Base-by-base conservation (phyloP, 2,113 vertebrate species). In the Nerophis ophidion region DNA sequence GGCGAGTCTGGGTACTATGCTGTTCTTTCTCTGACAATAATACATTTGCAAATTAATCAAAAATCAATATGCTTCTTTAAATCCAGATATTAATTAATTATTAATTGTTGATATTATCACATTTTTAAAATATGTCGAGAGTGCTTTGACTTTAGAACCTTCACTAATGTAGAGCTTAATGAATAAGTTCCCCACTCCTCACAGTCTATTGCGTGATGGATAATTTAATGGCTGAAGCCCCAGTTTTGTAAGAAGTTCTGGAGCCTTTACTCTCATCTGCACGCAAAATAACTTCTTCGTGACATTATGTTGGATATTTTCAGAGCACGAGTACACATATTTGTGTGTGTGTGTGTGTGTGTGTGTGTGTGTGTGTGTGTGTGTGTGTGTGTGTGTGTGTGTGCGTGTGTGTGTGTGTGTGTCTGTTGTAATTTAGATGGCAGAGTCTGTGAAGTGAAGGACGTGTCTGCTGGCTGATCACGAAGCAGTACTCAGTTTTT, bases 371-470 rank as follows among this genome's bases (percentile, higher is more conserved):
- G 51, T 63, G n/a, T 34, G 53, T 56, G 34, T 51, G 51, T 36
- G 38, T 65, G 16, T 45, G 51, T 63, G n/a, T 34, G 53, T 56
- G 34, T 51, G 51, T 36, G 38, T 65, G 16, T 45, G 51, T 63
- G n/a, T 34, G 53, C 52, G 34, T 51, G 51, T 36, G 38, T 65
- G 16, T 45, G 51, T 63, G n/a, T 34, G 53, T 56, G 34, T 51
- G 51, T 36, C 33, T 65, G 16, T 59, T 48, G 35, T 57, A 65
- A 38, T 61, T 45, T 14, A 79, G 78, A 84, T 81, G 72, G 68
- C 70, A 71, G 61, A 73, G 76, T 77, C 36, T 55, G 36, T 17
- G 72, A 74, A 84, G 74, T 80, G 83, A 89, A 86, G 82, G 83
- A 80, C 82, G 19, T 17, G 52, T 83, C 78, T 77, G 75, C 63